Evolutionary conservation across 2,888 invertebrate genomes (phyloP), one percentile per base, ranked within the genome.

Genomic region (Pollenia griseotomentosa): DNA sequence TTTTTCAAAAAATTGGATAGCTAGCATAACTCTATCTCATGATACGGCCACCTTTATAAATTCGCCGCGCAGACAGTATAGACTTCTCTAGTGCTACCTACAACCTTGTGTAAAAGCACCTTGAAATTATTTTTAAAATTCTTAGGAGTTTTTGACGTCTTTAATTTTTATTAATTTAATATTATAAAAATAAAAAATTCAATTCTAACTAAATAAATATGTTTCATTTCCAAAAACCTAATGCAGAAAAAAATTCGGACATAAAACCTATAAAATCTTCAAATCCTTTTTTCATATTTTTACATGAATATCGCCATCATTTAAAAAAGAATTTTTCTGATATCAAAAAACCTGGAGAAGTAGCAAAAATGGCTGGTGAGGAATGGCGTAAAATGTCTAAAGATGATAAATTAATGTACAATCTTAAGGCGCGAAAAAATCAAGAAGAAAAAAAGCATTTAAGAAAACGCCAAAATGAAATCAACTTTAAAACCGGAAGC

Each of bases 311-410:
- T 66, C 88, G 88, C 0, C 66, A 88, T 42, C 71, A 63, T 11
- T 53, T 88, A 16, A 46, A 57, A 19, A 48, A 71, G 11, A 73
- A 57, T 16, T 82, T 75, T 10, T n/a, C 16, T 14, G 57, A 65
- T 14, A 3, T 48, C 0, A 16, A 44, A 23, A 71, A 44, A 16
- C 16, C 19, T 9, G 11, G 55, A 2, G n/a, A 79, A 66, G 61
- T 87, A 9, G 53, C 70, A 2, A 65, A 73, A 40, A 81, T 81
- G 79, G 89, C 89, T 23, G 89, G 87, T 11, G 70, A 78, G 12
- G 14, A 68, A 40, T 89, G 89, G 89, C 88, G 88, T 0, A 66
- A 88, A 74, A 88, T 89, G 89, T 79, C 88, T 5, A 46, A 80
- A 3, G 16, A 55, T 1, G 88, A 89, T 0, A 89, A 88, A 66